phyloP scores from a whole-genome alignment of 2,797 vertebrate genomes.

The Channallabes apus region DNA sequence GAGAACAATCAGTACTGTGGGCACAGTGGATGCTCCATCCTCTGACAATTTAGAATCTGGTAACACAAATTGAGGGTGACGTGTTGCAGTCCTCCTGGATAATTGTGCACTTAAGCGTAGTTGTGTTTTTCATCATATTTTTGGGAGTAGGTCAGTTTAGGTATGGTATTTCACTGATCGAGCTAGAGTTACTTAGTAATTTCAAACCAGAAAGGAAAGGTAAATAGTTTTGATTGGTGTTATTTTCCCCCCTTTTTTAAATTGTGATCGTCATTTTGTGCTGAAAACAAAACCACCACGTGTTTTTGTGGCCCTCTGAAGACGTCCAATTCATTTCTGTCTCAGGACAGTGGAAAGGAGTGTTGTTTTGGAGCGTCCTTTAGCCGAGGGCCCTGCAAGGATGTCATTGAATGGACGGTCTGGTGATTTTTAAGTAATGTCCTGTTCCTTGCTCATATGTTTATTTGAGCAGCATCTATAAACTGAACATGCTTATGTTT shows the following conservation, averaged over 20 bases:
- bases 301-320: slow-evolving; percentile 55
- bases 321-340: slow-evolving; percentile 69
- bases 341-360: slow-evolving; percentile 68
- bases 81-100: background rate
- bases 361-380: slow-evolving; percentile 71
- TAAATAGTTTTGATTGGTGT: background rate
- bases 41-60: background rate
- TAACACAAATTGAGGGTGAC: background rate
- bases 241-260: background rate
- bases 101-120: background rate
- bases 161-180: background rate
- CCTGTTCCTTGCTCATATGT: slow-evolving; percentile 60
- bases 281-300: slow-evolving; percentile 47
- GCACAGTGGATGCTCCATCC: background rate
- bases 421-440: slow-evolving; percentile 68
- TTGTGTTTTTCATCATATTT: background rate
- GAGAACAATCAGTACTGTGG: background rate
- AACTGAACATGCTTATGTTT: background rate
- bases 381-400: slow-evolving; percentile 64
- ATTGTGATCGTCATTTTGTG: background rate
- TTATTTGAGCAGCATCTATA: slow-evolving; percentile 22
- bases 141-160: background rate
- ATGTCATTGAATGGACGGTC: slow-evolving; percentile 70
- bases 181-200: background rate
- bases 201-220: background rate